Evolutionary conservation across 2,113 vertebrate species (phyloP), one percentile per base, ranked within the genome.

Genomic region (Petrocephalus zakoni): DNA sequence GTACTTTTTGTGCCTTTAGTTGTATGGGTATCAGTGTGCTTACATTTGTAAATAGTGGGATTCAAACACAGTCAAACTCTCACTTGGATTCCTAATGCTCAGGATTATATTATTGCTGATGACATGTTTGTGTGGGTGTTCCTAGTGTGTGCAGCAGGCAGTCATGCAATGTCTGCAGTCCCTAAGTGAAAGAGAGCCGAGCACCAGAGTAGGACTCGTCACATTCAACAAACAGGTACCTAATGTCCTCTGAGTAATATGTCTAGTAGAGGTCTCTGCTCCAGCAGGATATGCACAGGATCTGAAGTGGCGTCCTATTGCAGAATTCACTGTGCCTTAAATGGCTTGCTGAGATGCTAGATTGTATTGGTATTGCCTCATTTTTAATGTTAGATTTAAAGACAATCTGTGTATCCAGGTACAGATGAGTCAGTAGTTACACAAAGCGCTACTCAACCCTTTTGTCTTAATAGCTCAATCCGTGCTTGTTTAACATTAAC

Each of bases 81-180:
- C 22, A 25, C n/a, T 61, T 8, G 56, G 25, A 25, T 2, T 17
- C 25, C 13, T 42, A 47, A 42, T 55, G 25, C 13, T 88, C 17
- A 29, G 25, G 5, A 3, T 88, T 49, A 88, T 19, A 34, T 56
- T 25, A 25, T n/a, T 61, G 51, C 87, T 51, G 25, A 56, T 46
- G 22, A 6, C 10, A 81, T 34, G 81, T 90, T 82, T 25, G 49
- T 68, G 6, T 25, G 86, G 15, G 42, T 75, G 25, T 61, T 49
- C 37, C 55, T 88, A 95, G 94, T 94, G 92, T 92, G 93, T 95
- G 68, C 94, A 94, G 90, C 92, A 94, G 34, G 94, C 94, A 0
- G 91, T 95, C 85, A 3, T 93, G 5, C 91, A 91, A 84, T 94
- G 94, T 87, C 64, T 95, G 52, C 88, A 92, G 83, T 92, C 49